Evolutionary conservation across 2,888 invertebrate genomes (phyloP).

Genomic region (Coelopa pilipes): DNA sequence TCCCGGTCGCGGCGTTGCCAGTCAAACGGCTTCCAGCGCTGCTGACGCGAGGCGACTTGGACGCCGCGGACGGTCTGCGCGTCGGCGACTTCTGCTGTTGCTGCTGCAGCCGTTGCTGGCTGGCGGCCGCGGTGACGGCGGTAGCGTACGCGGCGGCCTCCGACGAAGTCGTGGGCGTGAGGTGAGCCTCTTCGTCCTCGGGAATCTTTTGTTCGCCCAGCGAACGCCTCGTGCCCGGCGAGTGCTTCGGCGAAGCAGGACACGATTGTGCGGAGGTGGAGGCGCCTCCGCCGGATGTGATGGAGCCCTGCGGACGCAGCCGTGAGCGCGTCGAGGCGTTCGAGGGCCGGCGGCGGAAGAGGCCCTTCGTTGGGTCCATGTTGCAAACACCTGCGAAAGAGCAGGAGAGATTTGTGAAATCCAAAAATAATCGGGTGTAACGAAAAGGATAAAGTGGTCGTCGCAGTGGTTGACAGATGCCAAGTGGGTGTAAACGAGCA

Average conservation of each 20-base stretch:
- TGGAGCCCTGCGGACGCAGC: constrained; percentile 56
- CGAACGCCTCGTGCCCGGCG: constrained; percentile 60
- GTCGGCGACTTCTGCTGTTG: constrained; percentile 30
- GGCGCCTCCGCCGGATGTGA: constrained; percentile 31
- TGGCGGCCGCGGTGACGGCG: constrained; percentile 48
- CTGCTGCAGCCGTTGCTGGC: constrained; percentile 35
- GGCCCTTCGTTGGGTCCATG: constrained; percentile 64
- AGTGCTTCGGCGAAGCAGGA: constrained; percentile 66
- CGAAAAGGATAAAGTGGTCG: neutral
- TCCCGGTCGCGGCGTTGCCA: neutral
- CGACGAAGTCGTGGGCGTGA: constrained; percentile 50
- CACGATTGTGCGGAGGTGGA: constrained; percentile 60
- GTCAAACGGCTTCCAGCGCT: constrained; percentile 51
- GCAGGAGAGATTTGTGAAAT: too few species aligned
- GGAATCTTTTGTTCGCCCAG: constrained; percentile 61
- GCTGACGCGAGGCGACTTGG: constrained; percentile 48
- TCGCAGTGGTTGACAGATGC: neutral
- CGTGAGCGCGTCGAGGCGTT: constrained; percentile 63
- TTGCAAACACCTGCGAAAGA: constrained; percentile 62
- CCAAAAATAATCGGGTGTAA: too few species aligned
- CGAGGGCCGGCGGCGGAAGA: constrained; percentile 66
- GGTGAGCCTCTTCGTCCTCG: constrained; percentile 60
- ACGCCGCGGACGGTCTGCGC: constrained; percentile 20
- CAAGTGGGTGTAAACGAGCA: neutral
- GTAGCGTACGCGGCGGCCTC: constrained; percentile 62